Conservation (phyloP, 2,797 vertebrate species). For the Chelonia mydas region DNA sequence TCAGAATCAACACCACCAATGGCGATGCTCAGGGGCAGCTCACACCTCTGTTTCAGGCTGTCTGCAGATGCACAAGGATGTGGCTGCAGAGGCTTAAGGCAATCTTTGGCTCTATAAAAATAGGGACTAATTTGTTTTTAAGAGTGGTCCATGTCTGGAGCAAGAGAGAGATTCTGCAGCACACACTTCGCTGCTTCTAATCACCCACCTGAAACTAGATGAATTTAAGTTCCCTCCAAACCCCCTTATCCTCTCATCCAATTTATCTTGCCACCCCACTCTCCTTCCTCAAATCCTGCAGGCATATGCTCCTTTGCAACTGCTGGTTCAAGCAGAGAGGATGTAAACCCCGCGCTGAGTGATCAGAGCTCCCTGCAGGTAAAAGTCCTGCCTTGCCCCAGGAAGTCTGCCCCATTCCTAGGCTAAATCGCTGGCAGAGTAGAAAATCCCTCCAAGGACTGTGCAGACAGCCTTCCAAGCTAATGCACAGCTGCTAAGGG, state of each 20-base stretch:
- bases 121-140: background rate
- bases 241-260: too few species aligned
- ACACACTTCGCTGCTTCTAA: rapidly evolving
- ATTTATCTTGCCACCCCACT: background rate
- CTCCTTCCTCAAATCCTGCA: background rate
- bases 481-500: background rate
- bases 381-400: background rate
- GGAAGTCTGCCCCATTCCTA: too few species aligned
- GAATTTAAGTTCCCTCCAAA: background rate
- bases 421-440: background rate
- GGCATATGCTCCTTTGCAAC: background rate
- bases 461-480: rapidly evolving
- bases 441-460: rapidly evolving
- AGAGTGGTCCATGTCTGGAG: background rate
- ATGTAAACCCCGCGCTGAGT: background rate
- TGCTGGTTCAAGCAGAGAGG: background rate
- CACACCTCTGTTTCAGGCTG: background rate
- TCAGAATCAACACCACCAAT: background rate
- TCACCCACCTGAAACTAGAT: rapidly evolving
- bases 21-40: background rate
- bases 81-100: background rate
- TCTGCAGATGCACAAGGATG: background rate
- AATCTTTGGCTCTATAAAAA: too few species aligned
- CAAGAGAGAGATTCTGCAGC: background rate
- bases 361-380: rapidly evolving